These are phyloP conservation scores for Eutolmus rufibarbis DNA, from an alignment of 2,888 invertebrate species.

Conservation along the genomic window DNA sequence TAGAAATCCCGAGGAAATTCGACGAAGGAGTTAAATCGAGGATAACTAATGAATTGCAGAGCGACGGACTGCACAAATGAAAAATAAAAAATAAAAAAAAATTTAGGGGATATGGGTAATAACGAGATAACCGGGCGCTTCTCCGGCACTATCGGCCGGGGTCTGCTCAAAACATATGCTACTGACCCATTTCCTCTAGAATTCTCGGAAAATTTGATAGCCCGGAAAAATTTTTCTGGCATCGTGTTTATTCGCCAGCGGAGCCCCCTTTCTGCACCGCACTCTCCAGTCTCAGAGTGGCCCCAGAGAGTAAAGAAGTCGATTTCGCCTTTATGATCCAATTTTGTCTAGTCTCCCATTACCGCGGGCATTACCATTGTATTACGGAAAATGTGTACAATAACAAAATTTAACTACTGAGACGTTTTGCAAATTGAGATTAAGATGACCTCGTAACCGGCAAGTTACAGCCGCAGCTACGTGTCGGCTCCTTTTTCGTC, in stretches of 20 bases:
- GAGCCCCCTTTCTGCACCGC: not conserved
- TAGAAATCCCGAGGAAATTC: not conserved
- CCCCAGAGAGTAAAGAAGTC: not conserved
- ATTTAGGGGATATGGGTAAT: not conserved
- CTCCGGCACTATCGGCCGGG: not conserved
- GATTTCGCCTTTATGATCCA: conserved; percentile 14
- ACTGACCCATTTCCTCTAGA: not conserved
- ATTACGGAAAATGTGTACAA: conserved; percentile 6
- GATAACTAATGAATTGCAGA: conserved; percentile 17
- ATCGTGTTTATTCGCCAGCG: conserved; percentile 8
- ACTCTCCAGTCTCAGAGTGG: not conserved
- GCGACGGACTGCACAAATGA: not conserved
- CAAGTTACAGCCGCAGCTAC: not conserved
- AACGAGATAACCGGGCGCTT: not conserved
- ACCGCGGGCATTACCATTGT: conserved; percentile 2
- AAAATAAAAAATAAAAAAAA: not conserved
- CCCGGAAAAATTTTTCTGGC: conserved; percentile 12
- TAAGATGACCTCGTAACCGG: conserved; percentile 3
- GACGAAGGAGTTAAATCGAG: conserved; percentile 2
- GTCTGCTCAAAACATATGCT: not conserved
- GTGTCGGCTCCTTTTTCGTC: not conserved
- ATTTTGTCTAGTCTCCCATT: conserved; percentile 28
- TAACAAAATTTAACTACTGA: conserved; percentile 26
- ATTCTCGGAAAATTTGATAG: not conserved
- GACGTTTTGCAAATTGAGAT: conserved; percentile 1